These are phyloP conservation scores for Hyles lineata DNA, from an alignment of 2,888 invertebrate genomes.

Conservation along the genomic window DNA sequence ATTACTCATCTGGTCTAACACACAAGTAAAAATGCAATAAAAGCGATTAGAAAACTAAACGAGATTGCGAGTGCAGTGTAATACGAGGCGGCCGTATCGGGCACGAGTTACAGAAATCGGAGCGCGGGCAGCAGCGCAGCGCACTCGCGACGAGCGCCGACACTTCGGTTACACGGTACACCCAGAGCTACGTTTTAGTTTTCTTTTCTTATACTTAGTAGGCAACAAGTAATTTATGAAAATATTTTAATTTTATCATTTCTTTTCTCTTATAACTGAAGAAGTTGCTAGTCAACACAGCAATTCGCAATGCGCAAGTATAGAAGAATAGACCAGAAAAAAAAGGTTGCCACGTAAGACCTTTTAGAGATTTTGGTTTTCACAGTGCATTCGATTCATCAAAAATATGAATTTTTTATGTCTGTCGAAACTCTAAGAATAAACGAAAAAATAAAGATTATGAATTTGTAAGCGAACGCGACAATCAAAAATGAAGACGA, in stretches of 20 bases:
- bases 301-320: neutral
- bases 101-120: conserved; percentile 55
- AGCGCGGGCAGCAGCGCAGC: conserved; percentile 30
- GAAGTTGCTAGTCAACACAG: neutral
- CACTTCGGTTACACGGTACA: conserved; percentile 42
- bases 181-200: conserved; percentile 37
- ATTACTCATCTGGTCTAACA: conserved; percentile 31
- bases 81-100: conserved; percentile 49
- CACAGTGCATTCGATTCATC: neutral
- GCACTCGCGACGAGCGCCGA: conserved; percentile 36
- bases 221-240: too few relatives aligned
- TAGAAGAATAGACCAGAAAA: neutral
- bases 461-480: too few relatives aligned
- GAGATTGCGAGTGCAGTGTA: conserved; percentile 48
- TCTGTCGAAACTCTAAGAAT: neutral
- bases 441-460: neutral
- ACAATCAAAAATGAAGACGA: too few relatives aligned
- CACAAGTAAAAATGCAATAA: conserved; percentile 39
- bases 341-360: too few relatives aligned
- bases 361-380: neutral
- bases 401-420: neutral
- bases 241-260: too few relatives aligned
- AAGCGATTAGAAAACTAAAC: conserved; percentile 61
- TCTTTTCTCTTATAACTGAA: too few relatives aligned
- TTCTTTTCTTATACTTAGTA: neutral